phyloP scores from a whole-genome alignment of 2,797 vertebrate species.

The Hydrophis major region DNA sequence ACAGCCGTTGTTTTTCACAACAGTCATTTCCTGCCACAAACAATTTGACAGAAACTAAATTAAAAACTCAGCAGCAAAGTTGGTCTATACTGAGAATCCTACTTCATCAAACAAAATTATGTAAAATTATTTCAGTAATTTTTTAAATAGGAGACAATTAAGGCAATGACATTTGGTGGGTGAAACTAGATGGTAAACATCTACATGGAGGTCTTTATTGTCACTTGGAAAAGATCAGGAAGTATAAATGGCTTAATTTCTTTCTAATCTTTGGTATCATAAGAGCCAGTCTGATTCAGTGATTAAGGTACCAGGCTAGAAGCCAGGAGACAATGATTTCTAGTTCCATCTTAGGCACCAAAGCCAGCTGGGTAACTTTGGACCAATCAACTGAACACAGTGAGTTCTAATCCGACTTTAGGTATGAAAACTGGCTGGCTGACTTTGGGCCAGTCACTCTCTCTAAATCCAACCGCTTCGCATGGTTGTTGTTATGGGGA shows the following conservation, averaged over 20 bases:
- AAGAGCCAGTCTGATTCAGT: too few species aligned
- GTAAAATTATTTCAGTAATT: neutral
- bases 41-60: neutral
- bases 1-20: neutral
- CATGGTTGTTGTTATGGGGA: neutral
- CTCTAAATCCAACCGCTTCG: neutral
- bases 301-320: too few species aligned
- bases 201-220: neutral
- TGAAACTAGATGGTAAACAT: too few species aligned
- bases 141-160: neutral
- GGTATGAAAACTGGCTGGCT: neutral
- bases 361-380: neutral
- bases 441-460: neutral
- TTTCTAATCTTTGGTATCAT: neutral
- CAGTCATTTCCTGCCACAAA: neutral
- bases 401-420: neutral
- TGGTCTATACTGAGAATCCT: neutral
- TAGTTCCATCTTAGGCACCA: neutral
- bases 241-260: too few species aligned
- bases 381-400: neutral
- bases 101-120: neutral
- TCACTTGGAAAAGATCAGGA: neutral
- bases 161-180: neutral
- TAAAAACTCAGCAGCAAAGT: neutral
- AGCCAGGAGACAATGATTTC: neutral